Conservation (phyloP, 1,140 invertebrate species). For the Lucilia sericata region DNA sequence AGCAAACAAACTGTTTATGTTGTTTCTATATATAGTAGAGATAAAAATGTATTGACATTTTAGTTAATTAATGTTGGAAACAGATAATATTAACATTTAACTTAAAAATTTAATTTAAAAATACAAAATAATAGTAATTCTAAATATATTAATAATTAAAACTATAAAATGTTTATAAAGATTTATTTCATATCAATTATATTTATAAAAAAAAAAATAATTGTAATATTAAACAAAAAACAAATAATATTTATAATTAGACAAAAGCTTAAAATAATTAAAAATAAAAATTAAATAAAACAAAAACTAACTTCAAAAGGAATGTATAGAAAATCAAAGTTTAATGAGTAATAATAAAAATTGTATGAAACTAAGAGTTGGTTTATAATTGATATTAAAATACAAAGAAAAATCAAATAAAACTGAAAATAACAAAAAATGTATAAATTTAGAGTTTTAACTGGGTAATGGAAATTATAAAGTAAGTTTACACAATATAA, state of each 20-base stretch:
- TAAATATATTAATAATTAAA: neutral
- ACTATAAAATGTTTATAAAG: neutral
- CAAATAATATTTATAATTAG: slow-evolving; percentile 20
- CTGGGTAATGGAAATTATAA: too few relatives aligned
- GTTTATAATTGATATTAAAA: slow-evolving; percentile 36
- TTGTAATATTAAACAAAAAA: neutral
- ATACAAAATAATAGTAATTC: neutral
- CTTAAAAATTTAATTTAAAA: too few relatives aligned
- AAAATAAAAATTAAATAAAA: neutral
- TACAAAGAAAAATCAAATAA: slow-evolving; percentile 20
- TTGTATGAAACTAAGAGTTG: slow-evolving; percentile 37
- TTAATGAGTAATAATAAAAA: neutral
- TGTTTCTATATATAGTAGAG: neutral
- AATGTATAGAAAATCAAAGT: slow-evolving; percentile 37
- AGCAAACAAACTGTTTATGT: slow-evolving; percentile 4
- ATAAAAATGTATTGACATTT: neutral
- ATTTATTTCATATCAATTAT: slow-evolving; percentile 1
- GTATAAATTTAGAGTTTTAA: neutral
- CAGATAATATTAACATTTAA: neutral
- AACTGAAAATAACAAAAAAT: slow-evolving; percentile 26
- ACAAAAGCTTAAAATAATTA: neutral
- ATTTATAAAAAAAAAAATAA: neutral
- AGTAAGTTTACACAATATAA: too few relatives aligned
- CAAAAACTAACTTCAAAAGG: neutral
- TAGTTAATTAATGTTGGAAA: neutral